Percentiles rank a stretch among this genome's conserved stretches.
Evolutionary conservation across 2,888 invertebrate species (phyloP).

Genomic region (Celastrina argiolus): DNA sequence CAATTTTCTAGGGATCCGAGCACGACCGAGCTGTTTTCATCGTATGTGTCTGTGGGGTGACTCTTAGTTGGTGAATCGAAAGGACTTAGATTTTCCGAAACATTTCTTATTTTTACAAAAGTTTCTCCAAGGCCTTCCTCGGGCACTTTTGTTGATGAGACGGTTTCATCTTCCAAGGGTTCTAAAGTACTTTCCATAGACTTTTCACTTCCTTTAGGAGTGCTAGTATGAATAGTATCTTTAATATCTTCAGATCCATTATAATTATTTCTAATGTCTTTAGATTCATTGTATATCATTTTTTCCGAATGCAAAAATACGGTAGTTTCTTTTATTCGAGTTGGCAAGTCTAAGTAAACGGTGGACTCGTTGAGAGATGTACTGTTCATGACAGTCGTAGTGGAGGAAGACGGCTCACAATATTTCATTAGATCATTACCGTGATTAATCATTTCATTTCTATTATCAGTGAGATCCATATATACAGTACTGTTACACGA

Average conservation of each 20-base stretch:
- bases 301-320: slow-evolving; percentile 58
- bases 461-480: slow-evolving; percentile 63
- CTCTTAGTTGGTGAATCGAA: slow-evolving; percentile 69
- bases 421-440: slow-evolving; percentile 42
- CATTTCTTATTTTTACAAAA: slow-evolving; percentile 48
- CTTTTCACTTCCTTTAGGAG: slow-evolving; percentile 56
- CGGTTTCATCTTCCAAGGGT: slow-evolving; percentile 38
- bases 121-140: slow-evolving; percentile 44
- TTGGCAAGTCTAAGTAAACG: slow-evolving; percentile 65
- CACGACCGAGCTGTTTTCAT: slow-evolving; percentile 75
- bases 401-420: slow-evolving; percentile 36
- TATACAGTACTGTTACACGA: slow-evolving; percentile 47
- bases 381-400: slow-evolving; percentile 33
- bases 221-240: slow-evolving; percentile 50
- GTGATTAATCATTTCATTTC: slow-evolving; percentile 43
- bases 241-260: slow-evolving; percentile 38
- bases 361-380: slow-evolving; percentile 58
- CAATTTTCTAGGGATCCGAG: slow-evolving; percentile 78
- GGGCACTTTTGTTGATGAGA: slow-evolving; percentile 47
- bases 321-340: slow-evolving; percentile 50
- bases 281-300: slow-evolving; percentile 40
- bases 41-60: slow-evolving; percentile 66
- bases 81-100: slow-evolving; percentile 58
- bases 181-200: slow-evolving; percentile 48
- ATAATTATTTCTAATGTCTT: slow-evolving; percentile 36